Conservation (phyloP, 2,888 invertebrate genomes). For the Tinea semifulvella region DNA sequence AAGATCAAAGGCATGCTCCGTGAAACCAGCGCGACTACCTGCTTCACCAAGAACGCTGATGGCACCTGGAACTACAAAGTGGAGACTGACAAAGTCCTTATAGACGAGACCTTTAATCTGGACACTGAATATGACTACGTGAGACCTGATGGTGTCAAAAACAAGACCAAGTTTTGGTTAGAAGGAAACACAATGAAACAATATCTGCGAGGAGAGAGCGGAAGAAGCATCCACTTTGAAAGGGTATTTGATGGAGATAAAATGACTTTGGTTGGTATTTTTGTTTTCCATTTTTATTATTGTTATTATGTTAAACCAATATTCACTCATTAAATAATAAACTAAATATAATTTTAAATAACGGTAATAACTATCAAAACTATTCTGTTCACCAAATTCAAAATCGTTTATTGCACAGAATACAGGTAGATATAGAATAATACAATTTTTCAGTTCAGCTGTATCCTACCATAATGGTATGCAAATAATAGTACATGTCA, state of each 20-base stretch:
- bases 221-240: constrained; percentile 16
- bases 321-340: no score
- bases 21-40: constrained; percentile 13
- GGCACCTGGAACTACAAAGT: constrained; percentile 18
- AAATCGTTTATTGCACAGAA: no score
- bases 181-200: constrained; percentile 18
- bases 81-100: constrained; percentile 8
- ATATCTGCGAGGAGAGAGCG: constrained; percentile 15
- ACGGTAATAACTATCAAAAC: no score
- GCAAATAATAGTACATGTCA: no score
- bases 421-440: no score
- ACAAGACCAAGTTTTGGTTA: constrained; percentile 16
- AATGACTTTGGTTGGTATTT: constrained; percentile 19
- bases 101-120: constrained; percentile 18
- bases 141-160: constrained; percentile 17
- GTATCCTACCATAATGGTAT: no score
- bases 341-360: no score
- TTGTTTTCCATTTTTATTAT: no score
- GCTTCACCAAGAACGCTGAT: constrained; percentile 20
- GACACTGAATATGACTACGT: constrained; percentile 18
- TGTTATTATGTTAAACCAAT: no score
- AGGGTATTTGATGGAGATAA: constrained; percentile 17
- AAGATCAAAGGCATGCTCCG: constrained; percentile 14
- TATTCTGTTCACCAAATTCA: no score
- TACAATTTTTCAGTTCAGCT: no score